Evolutionary conservation across 2,888 invertebrate genomes (phyloP).

Genomic region (Halictus quadricinctus): DNA sequence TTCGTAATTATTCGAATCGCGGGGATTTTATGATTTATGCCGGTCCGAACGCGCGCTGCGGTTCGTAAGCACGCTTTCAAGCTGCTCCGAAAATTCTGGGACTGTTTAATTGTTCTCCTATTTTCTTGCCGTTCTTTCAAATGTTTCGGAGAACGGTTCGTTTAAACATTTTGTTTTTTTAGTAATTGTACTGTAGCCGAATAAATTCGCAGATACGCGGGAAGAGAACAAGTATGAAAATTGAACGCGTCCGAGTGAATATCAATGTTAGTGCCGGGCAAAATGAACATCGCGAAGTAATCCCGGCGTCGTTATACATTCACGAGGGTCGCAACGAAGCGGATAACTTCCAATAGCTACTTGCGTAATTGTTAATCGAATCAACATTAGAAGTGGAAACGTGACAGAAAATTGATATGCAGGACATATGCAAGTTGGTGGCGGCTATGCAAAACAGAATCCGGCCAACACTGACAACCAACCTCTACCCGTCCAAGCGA

Average conservation of each 20-base stretch:
- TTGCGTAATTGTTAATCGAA: constrained; percentile 64
- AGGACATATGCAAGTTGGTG: constrained; percentile 54
- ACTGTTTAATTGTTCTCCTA: background rate
- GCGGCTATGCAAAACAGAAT: constrained; percentile 64
- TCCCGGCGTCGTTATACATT: constrained; percentile 30
- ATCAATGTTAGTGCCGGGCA: constrained; percentile 28
- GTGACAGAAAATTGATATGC: constrained; percentile 68
- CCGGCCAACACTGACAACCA: constrained; percentile 62
- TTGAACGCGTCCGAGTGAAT: background rate
- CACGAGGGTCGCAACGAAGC: constrained; percentile 24
- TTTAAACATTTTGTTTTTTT: too few relatives aligned
- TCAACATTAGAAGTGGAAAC: constrained; percentile 61
- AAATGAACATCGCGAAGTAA: constrained; percentile 14
- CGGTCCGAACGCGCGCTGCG: background rate
- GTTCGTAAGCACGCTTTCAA: background rate
- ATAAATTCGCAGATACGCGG: background rate
- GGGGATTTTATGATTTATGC: background rate
- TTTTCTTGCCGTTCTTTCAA: background rate
- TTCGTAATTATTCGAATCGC: background rate
- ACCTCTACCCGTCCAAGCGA: constrained; percentile 60
- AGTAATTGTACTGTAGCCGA: too few relatives aligned
- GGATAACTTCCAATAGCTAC: constrained; percentile 30
- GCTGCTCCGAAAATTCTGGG: background rate
- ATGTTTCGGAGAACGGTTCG: too few relatives aligned
- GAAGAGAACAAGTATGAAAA: background rate